Evolutionary conservation across 1,140 invertebrate genomes (phyloP).

Genomic region (Apis florea): DNA sequence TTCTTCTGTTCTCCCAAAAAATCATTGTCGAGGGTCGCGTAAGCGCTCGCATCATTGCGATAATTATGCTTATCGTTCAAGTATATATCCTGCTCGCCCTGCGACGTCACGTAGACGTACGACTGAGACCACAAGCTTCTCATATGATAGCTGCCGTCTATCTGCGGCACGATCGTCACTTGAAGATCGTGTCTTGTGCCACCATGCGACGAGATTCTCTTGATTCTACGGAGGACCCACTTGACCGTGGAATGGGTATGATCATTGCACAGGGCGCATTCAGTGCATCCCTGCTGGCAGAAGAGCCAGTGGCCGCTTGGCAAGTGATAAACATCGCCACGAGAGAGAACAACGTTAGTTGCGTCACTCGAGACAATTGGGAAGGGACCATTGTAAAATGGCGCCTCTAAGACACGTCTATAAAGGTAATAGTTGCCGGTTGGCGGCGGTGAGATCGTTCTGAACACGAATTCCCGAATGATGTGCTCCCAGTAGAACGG

Average conservation of each 20-base stretch:
- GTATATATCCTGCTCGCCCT: constrained; percentile 1
- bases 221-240: constrained; percentile 61
- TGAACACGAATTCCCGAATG: constrained; percentile 68
- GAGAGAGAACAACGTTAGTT: constrained; percentile 54
- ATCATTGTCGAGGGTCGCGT: constrained; percentile 7
- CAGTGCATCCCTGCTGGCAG: constrained; percentile 69
- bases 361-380: constrained; percentile 27
- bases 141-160: constrained; percentile 27
- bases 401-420: constrained; percentile 64
- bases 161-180: constrained; percentile 62
- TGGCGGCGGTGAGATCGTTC: constrained; percentile 63
- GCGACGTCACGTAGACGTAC: constrained; percentile 55
- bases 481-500: constrained; percentile 51
- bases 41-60: not conserved
- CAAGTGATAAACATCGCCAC: constrained; percentile 64
- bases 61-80: not conserved
- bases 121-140: constrained; percentile 44
- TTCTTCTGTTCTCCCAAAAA: not conserved
- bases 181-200: constrained; percentile 59
- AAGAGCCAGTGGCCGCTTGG: constrained; percentile 68
- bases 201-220: constrained; percentile 22
- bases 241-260: constrained; percentile 52
- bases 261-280: constrained; percentile 60
- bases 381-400: constrained; percentile 66
- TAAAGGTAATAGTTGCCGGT: constrained; percentile 56